phyloP scores from a whole-genome alignment of 1,140 invertebrate genomes.

The Drosophila albomicans region DNA sequence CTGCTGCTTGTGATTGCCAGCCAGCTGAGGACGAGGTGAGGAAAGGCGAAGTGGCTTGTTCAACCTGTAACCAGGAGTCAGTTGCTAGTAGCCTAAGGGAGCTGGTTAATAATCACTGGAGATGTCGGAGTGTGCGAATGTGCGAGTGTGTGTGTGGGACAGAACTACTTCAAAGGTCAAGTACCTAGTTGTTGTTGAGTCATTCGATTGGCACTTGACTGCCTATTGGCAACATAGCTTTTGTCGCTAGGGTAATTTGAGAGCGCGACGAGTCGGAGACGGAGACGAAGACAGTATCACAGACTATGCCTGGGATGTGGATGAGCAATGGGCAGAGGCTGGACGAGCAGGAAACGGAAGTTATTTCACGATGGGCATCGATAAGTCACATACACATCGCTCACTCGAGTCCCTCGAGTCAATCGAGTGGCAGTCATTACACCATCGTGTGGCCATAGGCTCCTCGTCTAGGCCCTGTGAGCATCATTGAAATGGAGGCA shows the following conservation, averaged over 20 bases:
- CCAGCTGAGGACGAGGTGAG: constrained; percentile 28
- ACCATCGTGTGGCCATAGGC: constrained; percentile 49
- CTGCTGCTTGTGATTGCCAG: constrained; percentile 44
- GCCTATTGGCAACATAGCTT: constrained; percentile 29
- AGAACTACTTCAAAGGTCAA: constrained; percentile 68
- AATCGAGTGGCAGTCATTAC: constrained; percentile 17
- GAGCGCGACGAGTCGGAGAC: not conserved
- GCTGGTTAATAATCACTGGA: constrained; percentile 55
- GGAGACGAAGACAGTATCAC: not conserved
- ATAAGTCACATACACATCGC: constrained; percentile 73
- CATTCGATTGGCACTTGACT: constrained; percentile 58
- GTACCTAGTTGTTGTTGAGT: constrained; percentile 54
- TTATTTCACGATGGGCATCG: constrained; percentile 64
- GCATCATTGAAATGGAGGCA: constrained; percentile 65
- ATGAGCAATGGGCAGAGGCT: constrained; percentile 5
- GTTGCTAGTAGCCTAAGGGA: not conserved
- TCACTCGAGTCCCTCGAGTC: not conserved
- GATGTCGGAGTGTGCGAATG: not conserved
- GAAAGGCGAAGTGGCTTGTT: not conserved
- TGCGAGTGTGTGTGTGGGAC: not conserved
- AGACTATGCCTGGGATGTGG: no score
- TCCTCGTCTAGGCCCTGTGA: constrained; percentile 32
- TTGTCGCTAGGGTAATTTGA: constrained; percentile 30
- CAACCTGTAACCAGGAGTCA: constrained; percentile 11
- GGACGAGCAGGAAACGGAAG: constrained; percentile 65